Conservation (phyloP, 2,888 invertebrate species). For the Melipona beecheii region DNA sequence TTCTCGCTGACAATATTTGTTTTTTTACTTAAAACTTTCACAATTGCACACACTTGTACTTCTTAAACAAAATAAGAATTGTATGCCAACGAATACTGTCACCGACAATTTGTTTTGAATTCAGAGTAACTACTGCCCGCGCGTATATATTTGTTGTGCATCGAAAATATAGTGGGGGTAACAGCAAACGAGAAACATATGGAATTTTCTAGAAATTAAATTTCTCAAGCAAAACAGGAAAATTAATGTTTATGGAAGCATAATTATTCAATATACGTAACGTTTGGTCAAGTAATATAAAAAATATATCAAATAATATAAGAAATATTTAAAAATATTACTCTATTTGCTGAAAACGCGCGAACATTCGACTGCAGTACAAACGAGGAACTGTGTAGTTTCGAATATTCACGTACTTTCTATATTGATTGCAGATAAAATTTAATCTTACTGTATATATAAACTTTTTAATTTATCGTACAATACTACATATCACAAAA, state of each 20-base stretch:
- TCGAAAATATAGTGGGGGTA: neutral
- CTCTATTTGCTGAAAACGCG: neutral
- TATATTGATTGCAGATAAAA: neutral
- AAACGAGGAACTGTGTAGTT: neutral
- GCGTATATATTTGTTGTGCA: neutral
- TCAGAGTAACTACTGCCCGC: slow-evolving; percentile 3
- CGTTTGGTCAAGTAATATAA: neutral
- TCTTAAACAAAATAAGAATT: neutral
- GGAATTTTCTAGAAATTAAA: slow-evolving; percentile 28
- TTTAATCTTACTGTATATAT: neutral
- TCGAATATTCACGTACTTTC: slow-evolving; percentile 1
- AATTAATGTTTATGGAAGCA: neutral
- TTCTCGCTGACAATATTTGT: neutral
- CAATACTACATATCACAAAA: neutral
- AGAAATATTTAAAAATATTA: neutral
- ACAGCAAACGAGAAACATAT: neutral
- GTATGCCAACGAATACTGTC: neutral
- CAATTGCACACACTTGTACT: too few relatives aligned
- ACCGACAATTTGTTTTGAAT: slow-evolving; percentile 6
- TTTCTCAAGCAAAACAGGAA: neutral
- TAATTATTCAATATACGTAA: neutral
- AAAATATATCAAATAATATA: neutral
- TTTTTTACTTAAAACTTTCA: neutral
- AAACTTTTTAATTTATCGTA: neutral
- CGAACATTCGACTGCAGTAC: neutral